Percentiles rank a stretch among this genome's conserved stretches.
These are phyloP conservation scores for Philhelius pedissequus DNA, from an alignment of 2,888 invertebrate genomes.

Conservation along the genomic window DNA sequence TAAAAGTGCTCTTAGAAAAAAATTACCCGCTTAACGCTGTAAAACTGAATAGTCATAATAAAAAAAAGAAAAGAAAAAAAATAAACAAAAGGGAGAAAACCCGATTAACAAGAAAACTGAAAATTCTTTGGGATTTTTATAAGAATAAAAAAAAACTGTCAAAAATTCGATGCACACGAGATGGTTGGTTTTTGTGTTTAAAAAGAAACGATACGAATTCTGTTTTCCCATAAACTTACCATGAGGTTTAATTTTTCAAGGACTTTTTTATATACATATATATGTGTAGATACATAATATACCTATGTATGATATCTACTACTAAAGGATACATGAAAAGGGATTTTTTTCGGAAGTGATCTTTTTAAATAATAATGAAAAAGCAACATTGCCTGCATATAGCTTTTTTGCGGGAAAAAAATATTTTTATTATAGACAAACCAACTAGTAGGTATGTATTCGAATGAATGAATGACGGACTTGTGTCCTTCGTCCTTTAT, in stretches of 20 bases:
- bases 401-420: neutral
- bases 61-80: neutral
- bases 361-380: slow-evolving; percentile 24
- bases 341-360: neutral
- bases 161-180: slow-evolving; percentile 34
- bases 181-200: neutral
- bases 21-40: neutral
- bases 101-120: slow-evolving; percentile 37
- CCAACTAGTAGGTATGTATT: neutral
- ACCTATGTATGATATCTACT: neutral
- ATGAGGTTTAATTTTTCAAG: neutral
- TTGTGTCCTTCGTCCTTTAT: neutral
- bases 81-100: neutral
- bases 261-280: neutral
- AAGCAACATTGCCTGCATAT: slow-evolving; percentile 11
- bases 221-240: neutral
- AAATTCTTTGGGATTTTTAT: neutral
- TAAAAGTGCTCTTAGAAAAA: neutral
- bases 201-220: neutral
- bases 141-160: neutral
- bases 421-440: neutral
- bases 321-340: neutral
- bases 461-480: neutral
- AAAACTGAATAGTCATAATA: neutral
- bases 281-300: no score